Evolutionary conservation across 2,113 vertebrate genomes (phyloP).

Genomic region (Pseudorhombus dupliciocellatus): DNA sequence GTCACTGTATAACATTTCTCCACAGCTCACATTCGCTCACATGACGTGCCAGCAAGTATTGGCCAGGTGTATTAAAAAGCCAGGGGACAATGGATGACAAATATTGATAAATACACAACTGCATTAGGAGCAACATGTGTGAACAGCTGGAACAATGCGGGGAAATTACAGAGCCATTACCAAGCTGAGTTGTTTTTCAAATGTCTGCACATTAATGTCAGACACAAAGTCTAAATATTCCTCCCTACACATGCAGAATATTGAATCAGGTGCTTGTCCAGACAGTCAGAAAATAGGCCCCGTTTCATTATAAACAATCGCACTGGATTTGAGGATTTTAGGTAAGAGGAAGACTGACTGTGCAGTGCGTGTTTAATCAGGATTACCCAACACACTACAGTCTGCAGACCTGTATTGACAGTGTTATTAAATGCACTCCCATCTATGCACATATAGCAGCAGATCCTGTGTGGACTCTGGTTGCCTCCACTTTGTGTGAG

Average conservation of each 20-base stretch:
- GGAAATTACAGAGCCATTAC: conserved; percentile 71
- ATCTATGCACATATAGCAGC: conserved; percentile 21
- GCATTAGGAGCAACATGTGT: conserved; percentile 22
- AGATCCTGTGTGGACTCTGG: conserved; percentile 23
- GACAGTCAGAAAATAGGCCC: conserved; percentile 22
- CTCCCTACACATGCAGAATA: conserved; percentile 33
- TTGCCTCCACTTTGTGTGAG: conserved; percentile 47
- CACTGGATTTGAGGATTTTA: conserved; percentile 6
- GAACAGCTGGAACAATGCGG: conserved; percentile 67
- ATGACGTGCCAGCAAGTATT: conserved; percentile 43
- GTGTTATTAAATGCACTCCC: conserved; percentile 16
- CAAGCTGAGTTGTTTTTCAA: conserved; percentile 46
- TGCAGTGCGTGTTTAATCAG: conserved; percentile 5
- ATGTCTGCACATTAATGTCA: conserved; percentile 56
- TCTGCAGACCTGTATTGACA: background rate
- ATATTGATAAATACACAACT: conserved; percentile 41
- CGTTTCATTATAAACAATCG: conserved; percentile 26
- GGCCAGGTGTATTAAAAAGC: conserved; percentile 44
- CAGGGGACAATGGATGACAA: conserved; percentile 29
- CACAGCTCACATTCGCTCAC: conserved; percentile 49
- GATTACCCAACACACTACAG: background rate
- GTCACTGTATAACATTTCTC: conserved; percentile 70
- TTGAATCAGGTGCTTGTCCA: conserved; percentile 44
- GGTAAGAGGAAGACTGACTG: conserved; percentile 1
- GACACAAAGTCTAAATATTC: conserved; percentile 31